phyloP scores from a whole-genome alignment of 2,888 invertebrate species.

The Volucella bombylans region DNA sequence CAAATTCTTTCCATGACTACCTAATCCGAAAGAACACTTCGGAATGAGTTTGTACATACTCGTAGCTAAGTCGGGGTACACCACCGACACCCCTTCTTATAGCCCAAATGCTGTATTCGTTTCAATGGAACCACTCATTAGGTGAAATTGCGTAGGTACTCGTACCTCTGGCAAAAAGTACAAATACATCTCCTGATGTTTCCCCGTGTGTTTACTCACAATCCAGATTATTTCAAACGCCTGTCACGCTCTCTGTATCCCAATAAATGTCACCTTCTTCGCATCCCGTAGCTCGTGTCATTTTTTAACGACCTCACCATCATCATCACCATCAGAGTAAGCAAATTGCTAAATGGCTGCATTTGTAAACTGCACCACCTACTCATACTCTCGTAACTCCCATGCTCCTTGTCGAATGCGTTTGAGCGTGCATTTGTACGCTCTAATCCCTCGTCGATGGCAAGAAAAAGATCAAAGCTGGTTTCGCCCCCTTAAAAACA shows the following conservation, averaged over 20 bases:
- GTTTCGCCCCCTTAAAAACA: slow-evolving; percentile 16
- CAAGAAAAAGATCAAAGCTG: slow-evolving; percentile 48
- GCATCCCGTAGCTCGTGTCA: slow-evolving; percentile 10
- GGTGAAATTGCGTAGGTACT: no score
- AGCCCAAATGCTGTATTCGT: no score
- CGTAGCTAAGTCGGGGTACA: no score
- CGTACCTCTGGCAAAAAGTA: not conserved
- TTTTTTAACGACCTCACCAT: slow-evolving; percentile 45
- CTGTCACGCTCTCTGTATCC: not conserved
- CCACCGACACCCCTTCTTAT: no score
- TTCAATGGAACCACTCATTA: no score
- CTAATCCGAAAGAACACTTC: no score
- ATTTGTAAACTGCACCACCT: slow-evolving; percentile 22
- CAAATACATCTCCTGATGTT: not conserved
- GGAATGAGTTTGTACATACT: no score
- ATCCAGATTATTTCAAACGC: slow-evolving; percentile 22
- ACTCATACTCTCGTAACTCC: slow-evolving; percentile 4
- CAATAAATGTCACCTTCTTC: not conserved
- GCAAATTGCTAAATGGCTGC: slow-evolving; percentile 49
- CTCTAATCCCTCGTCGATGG: not conserved
- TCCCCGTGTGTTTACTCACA: slow-evolving; percentile 3
- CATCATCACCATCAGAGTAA: slow-evolving; percentile 25
- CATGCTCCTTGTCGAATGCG: not conserved
- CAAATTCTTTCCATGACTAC: no score
- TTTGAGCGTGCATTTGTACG: no score